Evolutionary conservation across 2,888 invertebrate genomes (phyloP).

Genomic region (Nemurella pictetii): DNA sequence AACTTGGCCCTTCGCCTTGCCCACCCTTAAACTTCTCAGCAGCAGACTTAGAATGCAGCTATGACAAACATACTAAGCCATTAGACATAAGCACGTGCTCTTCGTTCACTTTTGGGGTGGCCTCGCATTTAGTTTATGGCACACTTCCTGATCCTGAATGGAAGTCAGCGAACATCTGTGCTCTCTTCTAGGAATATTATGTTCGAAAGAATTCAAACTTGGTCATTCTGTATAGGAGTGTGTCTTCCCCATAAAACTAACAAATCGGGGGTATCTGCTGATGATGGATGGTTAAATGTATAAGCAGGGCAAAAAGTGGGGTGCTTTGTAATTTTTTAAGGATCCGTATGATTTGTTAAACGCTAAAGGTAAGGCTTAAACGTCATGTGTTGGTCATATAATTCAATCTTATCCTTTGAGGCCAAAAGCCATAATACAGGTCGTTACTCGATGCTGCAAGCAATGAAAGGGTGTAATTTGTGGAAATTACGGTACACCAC

Average conservation of each 20-base stretch:
- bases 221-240: neutral
- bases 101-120: neutral
- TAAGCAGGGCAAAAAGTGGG: neutral
- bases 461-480: neutral
- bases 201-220: neutral
- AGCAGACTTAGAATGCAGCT: neutral
- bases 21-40: neutral
- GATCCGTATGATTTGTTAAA: neutral
- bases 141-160: slow-evolving; percentile 28
- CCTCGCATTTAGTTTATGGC: slow-evolving; percentile 22
- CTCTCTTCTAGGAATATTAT: neutral
- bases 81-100: slow-evolving; percentile 25
- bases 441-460: neutral
- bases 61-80: slow-evolving; percentile 7
- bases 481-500: neutral
- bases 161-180: slow-evolving; percentile 16
- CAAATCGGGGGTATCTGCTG: neutral
- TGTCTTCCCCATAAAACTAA: neutral
- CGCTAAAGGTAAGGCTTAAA: no score
- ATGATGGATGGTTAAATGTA: neutral
- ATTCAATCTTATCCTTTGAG: neutral
- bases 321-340: neutral
- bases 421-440: neutral
- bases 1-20: neutral
- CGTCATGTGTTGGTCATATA: neutral